Conservation (phyloP, 2,888 invertebrate species). For the Drosophila austrosaltans region DNA sequence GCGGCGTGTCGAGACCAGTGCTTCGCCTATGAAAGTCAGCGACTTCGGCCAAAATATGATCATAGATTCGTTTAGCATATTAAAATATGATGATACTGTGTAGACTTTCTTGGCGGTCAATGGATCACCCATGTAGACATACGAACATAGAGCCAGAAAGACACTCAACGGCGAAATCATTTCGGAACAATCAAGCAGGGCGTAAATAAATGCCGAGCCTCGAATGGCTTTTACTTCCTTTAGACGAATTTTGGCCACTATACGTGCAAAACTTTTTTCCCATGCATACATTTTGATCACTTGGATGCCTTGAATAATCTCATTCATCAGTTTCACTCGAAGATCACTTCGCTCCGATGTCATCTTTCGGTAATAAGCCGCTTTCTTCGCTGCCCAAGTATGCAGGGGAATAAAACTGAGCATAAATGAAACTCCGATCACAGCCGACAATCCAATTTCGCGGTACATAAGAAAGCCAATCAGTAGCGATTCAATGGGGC, state of each 20-base stretch:
- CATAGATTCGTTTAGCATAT: slow-evolving; percentile 90
- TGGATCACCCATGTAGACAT: slow-evolving; percentile 86
- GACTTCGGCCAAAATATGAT: slow-evolving; percentile 92
- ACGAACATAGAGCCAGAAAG: slow-evolving; percentile 89
- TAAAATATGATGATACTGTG: slow-evolving; percentile 91
- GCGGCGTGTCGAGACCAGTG: slow-evolving; percentile 89
- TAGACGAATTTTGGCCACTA: slow-evolving; percentile 89
- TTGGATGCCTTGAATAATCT: slow-evolving; percentile 92
- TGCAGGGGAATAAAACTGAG: slow-evolving; percentile 90
- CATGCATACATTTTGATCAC: slow-evolving; percentile 96
- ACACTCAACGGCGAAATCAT: slow-evolving; percentile 92
- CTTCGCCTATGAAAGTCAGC: slow-evolving; percentile 90
- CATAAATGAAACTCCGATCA: slow-evolving; percentile 89
- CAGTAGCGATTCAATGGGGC: slow-evolving; percentile 87
- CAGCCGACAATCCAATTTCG: slow-evolving; percentile 87
- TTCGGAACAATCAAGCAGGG: slow-evolving; percentile 88
- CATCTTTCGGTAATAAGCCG: slow-evolving; percentile 87
- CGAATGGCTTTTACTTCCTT: slow-evolving; percentile 89
- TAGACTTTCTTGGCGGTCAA: slow-evolving; percentile 91
- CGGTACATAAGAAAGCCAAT: slow-evolving; percentile 85
- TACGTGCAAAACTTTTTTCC: slow-evolving; percentile 90
- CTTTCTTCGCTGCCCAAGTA: slow-evolving; percentile 89
- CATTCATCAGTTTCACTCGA: slow-evolving; percentile 94
- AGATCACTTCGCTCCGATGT: slow-evolving; percentile 93
- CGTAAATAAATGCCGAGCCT: slow-evolving; percentile 88